Evolutionary conservation across 2,113 vertebrate genomes (phyloP).

Genomic region (Gymnobelideus leadbeateri): DNA sequence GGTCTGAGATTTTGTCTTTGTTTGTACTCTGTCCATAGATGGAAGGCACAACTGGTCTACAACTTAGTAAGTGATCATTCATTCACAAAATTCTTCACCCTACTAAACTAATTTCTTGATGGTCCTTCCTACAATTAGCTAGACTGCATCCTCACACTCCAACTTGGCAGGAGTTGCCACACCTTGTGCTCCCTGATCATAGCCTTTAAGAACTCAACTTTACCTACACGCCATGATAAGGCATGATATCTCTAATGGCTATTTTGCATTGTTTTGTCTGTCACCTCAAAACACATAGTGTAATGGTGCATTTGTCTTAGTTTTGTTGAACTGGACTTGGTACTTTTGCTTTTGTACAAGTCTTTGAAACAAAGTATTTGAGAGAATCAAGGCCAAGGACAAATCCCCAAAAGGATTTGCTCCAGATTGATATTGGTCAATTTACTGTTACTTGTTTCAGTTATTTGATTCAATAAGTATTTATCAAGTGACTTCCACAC

Average conservation of each 20-base stretch:
- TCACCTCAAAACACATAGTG: neutral
- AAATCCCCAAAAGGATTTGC: neutral
- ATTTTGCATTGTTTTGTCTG: too few species aligned
- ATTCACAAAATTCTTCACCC: neutral
- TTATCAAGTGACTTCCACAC: too few species aligned
- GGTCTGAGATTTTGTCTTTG: neutral
- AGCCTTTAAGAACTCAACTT: too few species aligned
- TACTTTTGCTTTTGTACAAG: neutral
- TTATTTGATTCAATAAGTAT: too few species aligned
- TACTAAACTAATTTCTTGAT: neutral
- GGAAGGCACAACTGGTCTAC: neutral
- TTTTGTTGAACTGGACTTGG: neutral
- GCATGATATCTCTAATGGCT: too few species aligned
- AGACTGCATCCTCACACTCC: too few species aligned
- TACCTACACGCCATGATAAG: too few species aligned
- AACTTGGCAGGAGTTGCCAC: too few species aligned
- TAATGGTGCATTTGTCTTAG: neutral
- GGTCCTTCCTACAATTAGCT: too few species aligned
- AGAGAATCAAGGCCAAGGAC: neutral
- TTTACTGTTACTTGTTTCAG: too few species aligned
- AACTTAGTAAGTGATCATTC: neutral
- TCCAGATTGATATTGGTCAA: too few species aligned
- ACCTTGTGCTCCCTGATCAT: too few species aligned
- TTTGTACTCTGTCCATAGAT: neutral
- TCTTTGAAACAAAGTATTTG: neutral